Evolutionary conservation across 2,888 invertebrate species (phyloP).

Genomic region (Kuschelorhynchus macadamiae): DNA sequence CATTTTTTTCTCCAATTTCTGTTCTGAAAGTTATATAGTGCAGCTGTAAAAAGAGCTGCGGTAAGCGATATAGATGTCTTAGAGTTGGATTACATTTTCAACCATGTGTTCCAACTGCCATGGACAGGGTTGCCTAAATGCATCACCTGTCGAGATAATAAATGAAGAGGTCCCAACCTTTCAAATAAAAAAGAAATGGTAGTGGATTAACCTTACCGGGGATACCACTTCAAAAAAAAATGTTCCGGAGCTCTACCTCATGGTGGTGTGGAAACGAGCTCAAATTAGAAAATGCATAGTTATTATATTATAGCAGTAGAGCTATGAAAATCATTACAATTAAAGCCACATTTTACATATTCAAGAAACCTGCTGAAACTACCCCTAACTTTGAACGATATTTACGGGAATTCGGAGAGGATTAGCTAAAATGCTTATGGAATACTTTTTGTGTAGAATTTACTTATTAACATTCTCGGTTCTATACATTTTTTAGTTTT

Average conservation of each 20-base stretch:
- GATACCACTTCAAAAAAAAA: background rate
- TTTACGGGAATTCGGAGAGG: conserved; percentile 2
- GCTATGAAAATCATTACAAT: background rate
- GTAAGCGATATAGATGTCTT: background rate
- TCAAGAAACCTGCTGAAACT: background rate
- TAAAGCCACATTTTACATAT: background rate
- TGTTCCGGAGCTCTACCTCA: background rate
- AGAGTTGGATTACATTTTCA: conserved; percentile 6
- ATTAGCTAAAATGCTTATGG: conserved; percentile 1
- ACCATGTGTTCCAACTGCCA: conserved; percentile 10
- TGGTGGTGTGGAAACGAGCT: background rate
- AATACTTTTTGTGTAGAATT: background rate
- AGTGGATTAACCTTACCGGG: background rate
- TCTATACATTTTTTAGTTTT: background rate
- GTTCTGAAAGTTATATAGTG: background rate
- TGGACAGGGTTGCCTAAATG: conserved; percentile 9
- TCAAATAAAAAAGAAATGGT: background rate
- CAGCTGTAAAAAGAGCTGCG: conserved; percentile 2
- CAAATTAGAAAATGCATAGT: background rate
- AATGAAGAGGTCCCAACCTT: background rate
- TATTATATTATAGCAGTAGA: conserved; percentile 2
- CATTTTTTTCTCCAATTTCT: conserved; percentile 5
- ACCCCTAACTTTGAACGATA: background rate
- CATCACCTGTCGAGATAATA: conserved; percentile 8
- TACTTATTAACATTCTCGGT: background rate